Base-by-base conservation (phyloP, 1,140 invertebrate species). In the Eupeodes corollae region DNA sequence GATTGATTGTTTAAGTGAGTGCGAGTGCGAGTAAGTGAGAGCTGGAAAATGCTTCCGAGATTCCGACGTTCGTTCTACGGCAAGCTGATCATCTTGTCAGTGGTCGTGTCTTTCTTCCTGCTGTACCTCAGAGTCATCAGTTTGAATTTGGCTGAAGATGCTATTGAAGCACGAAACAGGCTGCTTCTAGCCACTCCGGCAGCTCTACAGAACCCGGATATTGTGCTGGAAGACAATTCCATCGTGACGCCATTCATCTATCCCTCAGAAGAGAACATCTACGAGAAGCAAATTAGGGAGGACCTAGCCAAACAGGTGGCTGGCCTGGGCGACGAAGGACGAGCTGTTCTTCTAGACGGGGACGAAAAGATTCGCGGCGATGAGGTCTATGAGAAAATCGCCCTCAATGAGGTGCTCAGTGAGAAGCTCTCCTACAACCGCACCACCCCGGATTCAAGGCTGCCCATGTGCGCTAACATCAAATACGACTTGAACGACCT, bases 341-440 rank as follows among this genome's bases (percentile, higher is more conserved):
- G 73, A 31, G 70, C 77, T 3, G 81, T 82, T 6, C 66, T 69
- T 56, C 62, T 87, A 6, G 64, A 59, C 30, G 77, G 75, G 12
- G 59, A 70, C 15, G 64, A 62, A 16, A 76, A 75, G 52, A 55
- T 70, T 16, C 51, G 69, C 34, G 83, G 81, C 34, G 77, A 86
- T 45, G 70, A 75, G 54, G 67, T 79, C 19, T 75, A 87, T 55
- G 80, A 85, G 56, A 80, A 77, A 56, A 87, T 88, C 60, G 86
- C 88, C 12, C 78, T 91, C 51, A 91, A 92, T 70, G 78, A 87
- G 43, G 72, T 88, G 53, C 72, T 87, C 3, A 89, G 86, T 62
- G 83, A 91, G 64, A 80, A 82, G 69, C 82, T 92, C 52, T 75
- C 84, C 9, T 75, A 86, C 42, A 83, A 84, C 64, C 72, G 89